phyloP scores from a whole-genome alignment of 2,797 vertebrate genomes.

The Galago senegalensis region DNA sequence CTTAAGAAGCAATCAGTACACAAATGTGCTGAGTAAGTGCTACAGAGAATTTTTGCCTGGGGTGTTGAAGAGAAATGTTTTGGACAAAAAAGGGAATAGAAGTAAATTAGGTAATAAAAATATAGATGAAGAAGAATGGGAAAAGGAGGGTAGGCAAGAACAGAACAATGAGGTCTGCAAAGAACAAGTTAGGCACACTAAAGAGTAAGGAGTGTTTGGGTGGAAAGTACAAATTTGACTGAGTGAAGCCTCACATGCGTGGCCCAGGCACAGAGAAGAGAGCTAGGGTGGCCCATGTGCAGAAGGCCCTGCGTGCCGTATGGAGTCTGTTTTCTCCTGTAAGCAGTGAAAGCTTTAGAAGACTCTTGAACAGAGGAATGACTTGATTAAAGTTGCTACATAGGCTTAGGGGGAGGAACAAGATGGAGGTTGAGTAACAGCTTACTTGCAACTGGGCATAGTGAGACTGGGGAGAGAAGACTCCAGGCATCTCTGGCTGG shows the following conservation, averaged over 20 bases:
- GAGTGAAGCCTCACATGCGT: background rate
- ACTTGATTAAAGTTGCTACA: slow-evolving; percentile 27
- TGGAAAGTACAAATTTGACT: background rate
- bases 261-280: background rate
- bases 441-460: too few relatives aligned
- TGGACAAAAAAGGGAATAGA: background rate
- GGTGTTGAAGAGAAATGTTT: slow-evolving; percentile 7
- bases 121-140: background rate
- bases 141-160: background rate
- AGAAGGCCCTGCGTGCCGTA: background rate
- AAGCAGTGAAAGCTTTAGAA: background rate
- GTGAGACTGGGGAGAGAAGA: too few relatives aligned
- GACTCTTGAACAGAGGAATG: slow-evolving; percentile 31
- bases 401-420: background rate
- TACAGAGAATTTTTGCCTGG: background rate
- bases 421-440: too few relatives aligned
- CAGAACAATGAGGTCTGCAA: background rate
- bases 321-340: background rate
- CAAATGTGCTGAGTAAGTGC: background rate
- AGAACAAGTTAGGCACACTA: background rate
- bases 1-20: background rate
- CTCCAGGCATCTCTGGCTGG: too few relatives aligned
- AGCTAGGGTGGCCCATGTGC: background rate
- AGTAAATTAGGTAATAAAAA: background rate
- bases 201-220: background rate